Base-by-base conservation (phyloP, 2,113 vertebrate species). In the Haplochromis vanheusdeni region DNA sequence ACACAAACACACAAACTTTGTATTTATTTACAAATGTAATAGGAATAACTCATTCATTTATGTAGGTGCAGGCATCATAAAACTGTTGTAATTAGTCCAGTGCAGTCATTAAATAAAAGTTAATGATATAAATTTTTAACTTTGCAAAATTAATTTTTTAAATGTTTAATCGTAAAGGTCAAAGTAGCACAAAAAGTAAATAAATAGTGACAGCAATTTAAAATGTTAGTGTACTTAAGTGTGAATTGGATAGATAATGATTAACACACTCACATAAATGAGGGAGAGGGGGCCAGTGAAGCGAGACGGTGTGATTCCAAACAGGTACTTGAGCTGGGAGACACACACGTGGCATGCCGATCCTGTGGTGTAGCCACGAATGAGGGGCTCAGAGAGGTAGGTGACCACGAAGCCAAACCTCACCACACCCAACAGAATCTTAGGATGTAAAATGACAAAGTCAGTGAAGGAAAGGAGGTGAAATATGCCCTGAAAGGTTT, bases 361-460 rank as follows among this genome's bases (percentile, higher is more conserved):
- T 1, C 96, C 99, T 0, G 97, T 99, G 31, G 98, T 99, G 83
- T 99, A 99, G 55, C 96, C 97, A 1, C 97, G 97, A 42, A 99
- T 95, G 87, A 99, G 95, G 0, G 99, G 98, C 75, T 99, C 98
- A 0, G 98, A 99, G 37, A 99, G 97, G 91, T 99, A 99, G 19
- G 97, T 99, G 79, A 98, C 99, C 88, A 99, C 97, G 1, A 99
- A 99, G 42, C 98, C 99, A 3, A 99, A 99, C 90, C 94, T 97
- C 54, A 98, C 93, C 87, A 99, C 86, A 37, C 98, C 98, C 86
- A 99, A 88, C 26, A 96, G 90, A 19, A 99, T 94, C 99, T 99
- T 33, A 16, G 4, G 91, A 33, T 58, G 82, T 62, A 5, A 68
- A n/a, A 84, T 21, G 4, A 60, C 7, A 49, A 16, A 58, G 28